Evolutionary conservation across 1,140 invertebrate species (phyloP).

Genomic region (Drosophila kurseongensis): DNA sequence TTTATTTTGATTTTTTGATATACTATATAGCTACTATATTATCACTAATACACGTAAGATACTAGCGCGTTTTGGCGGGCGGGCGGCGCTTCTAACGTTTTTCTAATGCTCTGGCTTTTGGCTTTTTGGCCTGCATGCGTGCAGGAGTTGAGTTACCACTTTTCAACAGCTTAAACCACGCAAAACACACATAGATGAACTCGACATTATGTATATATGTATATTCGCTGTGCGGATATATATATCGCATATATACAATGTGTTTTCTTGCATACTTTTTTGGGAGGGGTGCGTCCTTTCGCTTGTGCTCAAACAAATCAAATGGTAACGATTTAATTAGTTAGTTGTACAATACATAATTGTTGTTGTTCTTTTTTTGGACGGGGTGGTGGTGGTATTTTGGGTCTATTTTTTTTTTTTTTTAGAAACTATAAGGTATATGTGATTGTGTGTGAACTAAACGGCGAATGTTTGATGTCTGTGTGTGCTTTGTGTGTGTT

Average conservation of each 20-base stretch:
- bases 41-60: constrained; percentile 35
- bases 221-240: constrained; percentile 49
- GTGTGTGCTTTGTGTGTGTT: constrained; percentile 37
- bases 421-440: constrained; percentile 52
- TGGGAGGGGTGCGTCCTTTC: constrained; percentile 64
- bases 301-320: constrained; percentile 79
- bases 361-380: constrained; percentile 38
- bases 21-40: constrained; percentile 22
- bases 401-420: constrained; percentile 19
- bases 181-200: constrained; percentile 84
- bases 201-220: constrained; percentile 74
- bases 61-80: constrained; percentile 48
- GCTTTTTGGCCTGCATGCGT: constrained; percentile 37
- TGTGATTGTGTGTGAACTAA: constrained; percentile 29
- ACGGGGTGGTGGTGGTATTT: constrained; percentile 12
- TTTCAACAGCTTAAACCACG: constrained; percentile 84
- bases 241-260: constrained; percentile 46
- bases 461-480: constrained; percentile 24
- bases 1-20: constrained; percentile 10
- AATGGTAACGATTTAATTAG: constrained; percentile 78
- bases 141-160: constrained; percentile 62
- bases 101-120: constrained; percentile 35
- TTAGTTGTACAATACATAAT: constrained; percentile 72
- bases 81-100: constrained; percentile 22
- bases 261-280: constrained; percentile 40